These are phyloP conservation scores for Plecotus auritus DNA, from an alignment of 2,113 vertebrate species.

Conservation along the genomic window DNA sequence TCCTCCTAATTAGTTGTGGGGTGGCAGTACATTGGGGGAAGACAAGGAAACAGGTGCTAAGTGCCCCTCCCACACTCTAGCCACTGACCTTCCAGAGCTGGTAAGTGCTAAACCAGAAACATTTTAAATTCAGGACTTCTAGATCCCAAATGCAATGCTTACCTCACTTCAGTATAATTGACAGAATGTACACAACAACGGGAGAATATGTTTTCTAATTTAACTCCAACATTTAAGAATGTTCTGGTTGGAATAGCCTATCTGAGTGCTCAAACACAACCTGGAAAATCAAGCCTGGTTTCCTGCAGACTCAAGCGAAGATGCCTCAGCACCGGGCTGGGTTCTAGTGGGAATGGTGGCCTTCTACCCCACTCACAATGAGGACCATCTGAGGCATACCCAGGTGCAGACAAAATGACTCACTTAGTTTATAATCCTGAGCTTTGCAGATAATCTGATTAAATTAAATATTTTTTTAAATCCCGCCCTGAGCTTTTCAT, in stretches of 20 bases:
- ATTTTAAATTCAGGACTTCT: not conserved
- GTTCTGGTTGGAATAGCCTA: not conserved
- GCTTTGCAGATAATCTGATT: not conserved
- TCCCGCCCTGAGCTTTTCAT: not conserved
- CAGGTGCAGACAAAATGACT: not conserved
- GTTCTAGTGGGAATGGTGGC: not conserved
- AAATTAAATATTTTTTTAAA: not conserved
- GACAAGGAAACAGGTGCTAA: not conserved
- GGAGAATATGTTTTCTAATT: not conserved
- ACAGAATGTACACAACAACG: slow-evolving; percentile 18
- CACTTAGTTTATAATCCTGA: not conserved
- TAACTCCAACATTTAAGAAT: not conserved
- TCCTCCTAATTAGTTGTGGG: not conserved
- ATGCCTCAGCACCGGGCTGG: accelerated
- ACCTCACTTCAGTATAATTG: not conserved
- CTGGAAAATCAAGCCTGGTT: not conserved
- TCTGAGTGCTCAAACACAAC: not conserved
- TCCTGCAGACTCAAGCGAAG: not conserved
- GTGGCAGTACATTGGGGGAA: not conserved
- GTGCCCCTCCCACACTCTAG: not conserved
- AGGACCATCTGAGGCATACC: not conserved
- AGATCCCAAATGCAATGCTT: not conserved
- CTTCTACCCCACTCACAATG: not conserved
- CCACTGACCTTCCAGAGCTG: not conserved
- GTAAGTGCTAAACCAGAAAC: not conserved